Base-by-base conservation (phyloP, 1,140 invertebrate genomes). In the Riptortus pedestris region DNA sequence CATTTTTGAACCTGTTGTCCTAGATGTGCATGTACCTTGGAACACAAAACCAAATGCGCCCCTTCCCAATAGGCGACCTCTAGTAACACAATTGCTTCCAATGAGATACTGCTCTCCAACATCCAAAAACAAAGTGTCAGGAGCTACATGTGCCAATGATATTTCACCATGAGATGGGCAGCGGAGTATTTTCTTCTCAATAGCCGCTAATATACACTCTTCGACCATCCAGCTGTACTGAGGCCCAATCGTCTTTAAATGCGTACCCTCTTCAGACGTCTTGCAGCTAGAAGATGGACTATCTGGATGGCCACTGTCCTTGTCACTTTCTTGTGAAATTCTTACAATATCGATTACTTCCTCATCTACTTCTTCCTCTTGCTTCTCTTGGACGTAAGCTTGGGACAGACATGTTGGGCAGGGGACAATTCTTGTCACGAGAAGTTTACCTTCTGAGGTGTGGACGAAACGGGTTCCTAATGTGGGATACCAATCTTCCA, bases 401-500 rank as follows among this genome's bases (percentile, higher is more conserved):
- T 60, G 63, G 64, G 67, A 66, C 14, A 94, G 75, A 74, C 95
- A 98, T 7, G 83, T 80, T 0, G 91, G 87, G 75, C 96, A 99
- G 0, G 94, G 91, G 51, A 98, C 87, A 20, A 98, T 72, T n/a
- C 96, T 79, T 0, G 93, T 98, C 11, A 99, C 91, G 26, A 99
- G 76, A 72, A 96, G 90, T 67, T 91, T 86, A 0, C 96, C 96
- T 73, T 96, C 93, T 0, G 93, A 95, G 0, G 94, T 98, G 72
- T 99, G 96, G 1, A 95, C 92, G 77, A 99, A 99, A 48, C 96
- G 81, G 1, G 95, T 98, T 5, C 96, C 89, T 51, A 95, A 77
- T 0, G 91, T 91, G 0, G 94, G 94, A 77, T 96, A 98, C 96
- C 96, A 99, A 75, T 99, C 96, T 75, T 99, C 96, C 0, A 99